Conservation (phyloP, 2,797 vertebrate species). For the Bradypodion pumilum region DNA sequence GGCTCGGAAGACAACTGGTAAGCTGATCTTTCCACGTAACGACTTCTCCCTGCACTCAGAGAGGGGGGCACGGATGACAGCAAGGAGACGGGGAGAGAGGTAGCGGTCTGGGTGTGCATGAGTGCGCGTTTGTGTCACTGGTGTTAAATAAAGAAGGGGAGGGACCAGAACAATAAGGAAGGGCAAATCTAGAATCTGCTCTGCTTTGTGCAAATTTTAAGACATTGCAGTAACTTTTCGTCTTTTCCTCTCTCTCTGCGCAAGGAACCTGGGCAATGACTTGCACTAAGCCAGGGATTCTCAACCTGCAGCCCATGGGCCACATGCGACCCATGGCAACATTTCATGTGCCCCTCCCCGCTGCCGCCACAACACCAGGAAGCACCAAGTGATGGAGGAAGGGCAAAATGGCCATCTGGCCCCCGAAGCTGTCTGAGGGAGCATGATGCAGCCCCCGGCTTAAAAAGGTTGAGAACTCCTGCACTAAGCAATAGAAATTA, state of each 20-base stretch:
- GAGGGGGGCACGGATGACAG: slow-evolving; percentile 74
- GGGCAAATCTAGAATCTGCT: slow-evolving; percentile 78
- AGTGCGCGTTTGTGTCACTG: slow-evolving; percentile 59
- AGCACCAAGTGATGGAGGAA: too few relatives aligned
- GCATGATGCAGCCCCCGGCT: too few relatives aligned
- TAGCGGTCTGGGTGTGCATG: slow-evolving; percentile 30
- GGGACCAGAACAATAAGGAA: slow-evolving; percentile 74
- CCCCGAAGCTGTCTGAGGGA: too few relatives aligned
- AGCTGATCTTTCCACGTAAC: slow-evolving; percentile 82
- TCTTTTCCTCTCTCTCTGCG: not conserved
- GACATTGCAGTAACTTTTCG: not conserved
- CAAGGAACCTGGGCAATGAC: slow-evolving; percentile 58
- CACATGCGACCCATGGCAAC: too few relatives aligned
- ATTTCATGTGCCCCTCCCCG: too few relatives aligned
- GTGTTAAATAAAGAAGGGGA: slow-evolving; percentile 75
- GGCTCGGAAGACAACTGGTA: slow-evolving; percentile 78
- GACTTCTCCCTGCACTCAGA: slow-evolving; percentile 78
- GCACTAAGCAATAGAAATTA: too few relatives aligned
- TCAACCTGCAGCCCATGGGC: too few relatives aligned
- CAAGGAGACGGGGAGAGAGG: slow-evolving; percentile 69
- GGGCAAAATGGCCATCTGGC: too few relatives aligned
- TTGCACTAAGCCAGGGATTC: too few relatives aligned
- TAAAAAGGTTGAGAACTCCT: too few relatives aligned
- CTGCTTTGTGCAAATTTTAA: slow-evolving; percentile 74
- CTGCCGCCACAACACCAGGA: too few relatives aligned